Percentiles rank a stretch among this genome's conserved stretches.
Conservation (phyloP, 2,888 invertebrate species). For the Eugnorisma glareosa region DNA sequence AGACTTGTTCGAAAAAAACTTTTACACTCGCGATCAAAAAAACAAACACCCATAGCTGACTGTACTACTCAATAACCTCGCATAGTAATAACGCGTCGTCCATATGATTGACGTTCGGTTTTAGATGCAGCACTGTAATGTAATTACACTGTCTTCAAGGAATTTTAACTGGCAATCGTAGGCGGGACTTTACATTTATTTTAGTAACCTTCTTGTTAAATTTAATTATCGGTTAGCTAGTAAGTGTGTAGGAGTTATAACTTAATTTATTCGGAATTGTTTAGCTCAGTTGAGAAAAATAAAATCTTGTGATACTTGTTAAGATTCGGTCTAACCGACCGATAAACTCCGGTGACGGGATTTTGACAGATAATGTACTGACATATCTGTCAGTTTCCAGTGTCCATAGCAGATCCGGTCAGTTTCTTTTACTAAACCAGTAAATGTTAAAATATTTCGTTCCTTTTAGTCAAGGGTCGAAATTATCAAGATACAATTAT, state of each 20-base stretch:
- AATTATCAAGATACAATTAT: no score
- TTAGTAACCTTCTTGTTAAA: slow-evolving; percentile 62
- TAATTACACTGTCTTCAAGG: slow-evolving; percentile 82
- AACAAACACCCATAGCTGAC: slow-evolving; percentile 25
- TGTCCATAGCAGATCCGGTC: neutral
- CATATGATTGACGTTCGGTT: slow-evolving; percentile 81
- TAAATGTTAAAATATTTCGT: neutral
- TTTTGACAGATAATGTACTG: neutral
- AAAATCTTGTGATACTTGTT: neutral
- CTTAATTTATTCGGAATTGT: slow-evolving; percentile 50
- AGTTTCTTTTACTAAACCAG: neutral
- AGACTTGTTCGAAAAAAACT: neutral
- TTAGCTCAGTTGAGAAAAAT: neutral
- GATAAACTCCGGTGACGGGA: neutral
- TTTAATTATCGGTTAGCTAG: slow-evolving; percentile 64
- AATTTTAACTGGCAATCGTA: slow-evolving; percentile 83
- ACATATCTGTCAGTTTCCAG: neutral
- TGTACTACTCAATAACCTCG: slow-evolving; percentile 44
- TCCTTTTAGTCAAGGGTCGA: neutral
- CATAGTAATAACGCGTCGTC: slow-evolving; percentile 63
- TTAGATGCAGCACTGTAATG: slow-evolving; percentile 71
- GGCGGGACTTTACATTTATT: slow-evolving; percentile 63
- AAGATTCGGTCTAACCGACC: neutral
- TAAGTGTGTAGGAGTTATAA: slow-evolving; percentile 56
- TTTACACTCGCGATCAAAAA: slow-evolving; percentile 7